Percentiles rank a stretch among this genome's conserved stretches.
Conservation (phyloP, 2,888 invertebrate genomes). For the Hydrotaea diabolus region DNA sequence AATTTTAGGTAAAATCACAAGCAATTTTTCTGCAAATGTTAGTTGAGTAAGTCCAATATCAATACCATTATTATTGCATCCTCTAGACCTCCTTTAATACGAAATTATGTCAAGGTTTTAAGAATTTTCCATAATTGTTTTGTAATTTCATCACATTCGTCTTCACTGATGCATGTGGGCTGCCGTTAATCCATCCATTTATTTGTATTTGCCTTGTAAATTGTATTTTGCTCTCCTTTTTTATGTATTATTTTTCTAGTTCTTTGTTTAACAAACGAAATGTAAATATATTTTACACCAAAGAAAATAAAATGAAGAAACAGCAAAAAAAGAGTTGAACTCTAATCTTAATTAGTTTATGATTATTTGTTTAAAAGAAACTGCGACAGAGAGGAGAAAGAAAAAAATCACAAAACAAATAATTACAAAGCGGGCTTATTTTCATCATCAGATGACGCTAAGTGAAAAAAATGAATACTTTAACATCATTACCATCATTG, state of each 20-base stretch:
- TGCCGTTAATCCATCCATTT: slow-evolving; percentile 6
- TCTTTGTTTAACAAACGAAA: slow-evolving; percentile 25
- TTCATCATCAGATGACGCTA: no score
- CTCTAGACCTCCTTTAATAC: background rate
- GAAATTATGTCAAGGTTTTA: slow-evolving; percentile 29
- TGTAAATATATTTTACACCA: slow-evolving; percentile 46
- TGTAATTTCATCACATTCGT: slow-evolving; percentile 17
- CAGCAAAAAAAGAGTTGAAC: background rate
- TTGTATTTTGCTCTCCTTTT: slow-evolving; percentile 8
- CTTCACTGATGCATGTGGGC: background rate
- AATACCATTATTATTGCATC: no score
- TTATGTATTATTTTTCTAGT: background rate
- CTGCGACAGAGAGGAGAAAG: no score
- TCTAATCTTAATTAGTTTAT: slow-evolving; percentile 18
- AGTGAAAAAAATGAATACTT: no score
- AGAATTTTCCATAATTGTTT: slow-evolving; percentile 5
- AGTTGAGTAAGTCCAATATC: no score
- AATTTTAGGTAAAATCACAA: no score
- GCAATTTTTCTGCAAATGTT: no score
- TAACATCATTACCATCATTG: no score
- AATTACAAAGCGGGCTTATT: background rate
- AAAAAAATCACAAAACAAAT: background rate
- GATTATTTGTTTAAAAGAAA: slow-evolving; percentile 13
- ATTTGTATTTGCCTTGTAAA: slow-evolving; percentile 4
- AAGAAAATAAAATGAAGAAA: background rate